A percentile compares a stretch with the other conserved stretches of the same genome.
phyloP scores from a whole-genome alignment of 2,797 vertebrate species.

The Eleutherodactylus coqui region DNA sequence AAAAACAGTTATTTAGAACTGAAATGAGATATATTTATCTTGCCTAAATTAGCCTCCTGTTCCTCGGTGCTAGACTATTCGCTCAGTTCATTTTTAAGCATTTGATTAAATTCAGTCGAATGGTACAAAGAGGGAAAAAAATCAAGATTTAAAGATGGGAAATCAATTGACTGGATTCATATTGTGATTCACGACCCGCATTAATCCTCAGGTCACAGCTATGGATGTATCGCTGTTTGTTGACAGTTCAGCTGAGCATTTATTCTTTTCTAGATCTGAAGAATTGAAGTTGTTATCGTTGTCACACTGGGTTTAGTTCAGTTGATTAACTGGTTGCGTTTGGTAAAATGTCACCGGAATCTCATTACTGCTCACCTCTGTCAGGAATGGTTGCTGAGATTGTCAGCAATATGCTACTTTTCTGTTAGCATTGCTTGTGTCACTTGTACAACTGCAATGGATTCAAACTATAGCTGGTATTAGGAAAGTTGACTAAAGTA shows the following conservation, averaged over 20 bases:
- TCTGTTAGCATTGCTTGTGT: not conserved
- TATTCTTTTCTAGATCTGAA: not conserved
- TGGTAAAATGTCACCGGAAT: not conserved
- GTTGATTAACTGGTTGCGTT: conserved; percentile 1
- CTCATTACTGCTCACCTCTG: conserved; percentile 2
- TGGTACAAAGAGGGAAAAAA: not conserved
- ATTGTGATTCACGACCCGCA: not conserved
- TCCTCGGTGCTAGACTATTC: not conserved
- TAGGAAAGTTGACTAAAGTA: not conserved
- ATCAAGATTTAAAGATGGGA: not conserved
- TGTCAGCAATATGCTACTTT: not conserved
- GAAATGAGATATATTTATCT: not conserved
- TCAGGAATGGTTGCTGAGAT: not conserved
- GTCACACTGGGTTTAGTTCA: not conserved
- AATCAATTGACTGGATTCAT: not conserved
- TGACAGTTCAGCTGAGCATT: not conserved
- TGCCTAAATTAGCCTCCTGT: not conserved
- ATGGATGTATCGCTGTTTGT: not conserved
- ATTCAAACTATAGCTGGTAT: not conserved
- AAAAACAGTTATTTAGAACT: not conserved
- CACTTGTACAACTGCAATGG: not conserved
- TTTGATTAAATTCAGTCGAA: not conserved
- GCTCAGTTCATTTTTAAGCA: not conserved
- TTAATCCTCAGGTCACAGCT: not conserved
- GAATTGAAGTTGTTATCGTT: conserved; percentile 9